Base-by-base conservation (phyloP, 2,113 vertebrate species). In the Thalassarche chlororhynchos region DNA sequence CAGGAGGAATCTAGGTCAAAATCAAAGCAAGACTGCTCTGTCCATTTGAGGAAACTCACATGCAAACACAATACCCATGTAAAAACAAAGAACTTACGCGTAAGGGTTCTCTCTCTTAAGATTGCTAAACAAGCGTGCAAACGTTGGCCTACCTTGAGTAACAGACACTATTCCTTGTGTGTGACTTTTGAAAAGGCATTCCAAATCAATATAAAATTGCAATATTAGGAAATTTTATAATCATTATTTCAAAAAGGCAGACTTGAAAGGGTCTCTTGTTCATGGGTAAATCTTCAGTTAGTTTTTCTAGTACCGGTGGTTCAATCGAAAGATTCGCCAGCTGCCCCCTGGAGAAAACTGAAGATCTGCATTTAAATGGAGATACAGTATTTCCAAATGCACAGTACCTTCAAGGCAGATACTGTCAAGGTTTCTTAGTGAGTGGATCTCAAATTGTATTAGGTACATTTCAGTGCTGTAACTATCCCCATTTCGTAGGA, bases 331-430 rank as follows among this genome's bases (percentile, higher is more conserved):
- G 98, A 98, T 97, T 98, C 52, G 2, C 98, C 98, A 98, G 97
- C 97, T 97, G 97, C 95, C 98, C 98, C 97, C 97, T 94, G 93
- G 97, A 98, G 98, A 98, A 98, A 98, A 98, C 75, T 34, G 97
- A 93, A 98, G 98, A 98, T 98, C 98, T 98, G 94, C 98, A 98
- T 98, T 98, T 98, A 98, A 98, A 98, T 98, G 95, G 97, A 99
- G 98, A 98, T 91, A 96, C 1, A 98, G 88, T 97, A 97, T 98
- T 98, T 98, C 96, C 96, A 97, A 98, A 98, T 54, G 97, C 96
- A 97, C 24, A 10, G 95, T 97, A 98, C 96, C 98, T 98, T 97
- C 96, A 94, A 98, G 98, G 98, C 98, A 98, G 97, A 98, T 87
- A 93, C 97, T 94, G 95, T 98, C 98, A 97, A 97, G 96, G 93